Percentiles rank a stretch among this genome's conserved stretches.
phyloP scores from a whole-genome alignment of 1,140 invertebrate genomes.

The Drosophila willistoni region DNA sequence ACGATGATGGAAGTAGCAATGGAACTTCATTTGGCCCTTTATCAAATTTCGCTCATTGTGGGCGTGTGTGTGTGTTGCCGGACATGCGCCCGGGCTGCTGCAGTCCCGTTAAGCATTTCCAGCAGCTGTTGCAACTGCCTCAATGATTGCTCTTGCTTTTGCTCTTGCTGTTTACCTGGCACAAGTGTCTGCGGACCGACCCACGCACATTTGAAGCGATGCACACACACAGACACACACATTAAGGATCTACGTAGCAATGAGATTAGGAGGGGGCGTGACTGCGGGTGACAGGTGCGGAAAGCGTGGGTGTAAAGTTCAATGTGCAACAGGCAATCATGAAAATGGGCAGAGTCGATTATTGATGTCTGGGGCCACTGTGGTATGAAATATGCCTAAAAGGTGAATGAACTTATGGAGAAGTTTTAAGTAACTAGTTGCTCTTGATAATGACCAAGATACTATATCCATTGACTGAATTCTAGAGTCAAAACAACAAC shows the following conservation, averaged over 20 bases:
- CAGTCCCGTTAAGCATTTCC: constrained; percentile 47
- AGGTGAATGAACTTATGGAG: no score
- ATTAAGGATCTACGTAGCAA: neutral
- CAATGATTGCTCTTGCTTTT: neutral
- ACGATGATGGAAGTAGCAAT: constrained; percentile 10
- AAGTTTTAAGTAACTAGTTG: no score
- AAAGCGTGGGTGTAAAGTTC: constrained; percentile 61
- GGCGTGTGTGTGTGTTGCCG: constrained; percentile 14
- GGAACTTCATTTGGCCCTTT: constrained; percentile 43
- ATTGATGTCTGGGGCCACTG: neutral
- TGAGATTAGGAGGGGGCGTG: constrained; percentile 19
- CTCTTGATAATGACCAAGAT: no score
- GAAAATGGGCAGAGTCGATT: constrained; percentile 24
- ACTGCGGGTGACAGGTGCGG: constrained; percentile 18
- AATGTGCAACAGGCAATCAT: constrained; percentile 69
- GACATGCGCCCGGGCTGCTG: constrained; percentile 65
- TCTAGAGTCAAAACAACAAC: neutral
- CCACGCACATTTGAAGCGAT: constrained; percentile 58
- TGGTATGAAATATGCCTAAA: constrained; percentile 11
- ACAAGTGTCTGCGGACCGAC: constrained; percentile 69
- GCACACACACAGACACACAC: constrained; percentile 20
- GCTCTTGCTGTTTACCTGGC: constrained; percentile 60
- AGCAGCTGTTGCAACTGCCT: constrained; percentile 29
- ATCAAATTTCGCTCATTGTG: constrained; percentile 45
- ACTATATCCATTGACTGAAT: no score